These are phyloP conservation scores for Pseudolycoriella hygida DNA, from an alignment of 2,888 invertebrate species.

Conservation along the genomic window DNA sequence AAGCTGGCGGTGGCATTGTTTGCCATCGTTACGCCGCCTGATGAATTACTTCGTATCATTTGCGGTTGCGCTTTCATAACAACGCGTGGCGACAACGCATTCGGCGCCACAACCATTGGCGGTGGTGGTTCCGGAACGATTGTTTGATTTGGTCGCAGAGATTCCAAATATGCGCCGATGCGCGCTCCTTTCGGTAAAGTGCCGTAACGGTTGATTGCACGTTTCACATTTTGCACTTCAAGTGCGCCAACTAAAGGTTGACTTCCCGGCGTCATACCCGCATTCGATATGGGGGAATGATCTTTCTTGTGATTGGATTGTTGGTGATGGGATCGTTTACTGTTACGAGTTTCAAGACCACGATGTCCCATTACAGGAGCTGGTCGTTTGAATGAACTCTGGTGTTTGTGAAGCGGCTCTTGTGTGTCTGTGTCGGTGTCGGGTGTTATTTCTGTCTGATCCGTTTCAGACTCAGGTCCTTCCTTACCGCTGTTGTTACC, in stretches of 20 bases:
- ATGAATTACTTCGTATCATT: slow-evolving; percentile 81
- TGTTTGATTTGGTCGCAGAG: slow-evolving; percentile 38
- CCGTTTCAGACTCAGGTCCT: slow-evolving; percentile 43
- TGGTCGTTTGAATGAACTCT: slow-evolving; percentile 35
- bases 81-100: slow-evolving; percentile 31
- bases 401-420: slow-evolving; percentile 26
- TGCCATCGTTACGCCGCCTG: slow-evolving; percentile 57
- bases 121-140: slow-evolving; percentile 14
- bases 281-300: neutral
- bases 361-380: slow-evolving; percentile 41
- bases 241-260: slow-evolving; percentile 68
- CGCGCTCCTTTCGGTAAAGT: slow-evolving; percentile 92
- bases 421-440: slow-evolving; percentile 47
- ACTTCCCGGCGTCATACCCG: neutral
- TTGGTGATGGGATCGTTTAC: slow-evolving; percentile 30
- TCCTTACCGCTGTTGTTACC: neutral
- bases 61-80: slow-evolving; percentile 50
- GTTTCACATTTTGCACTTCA: slow-evolving; percentile 88
- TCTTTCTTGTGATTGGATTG: slow-evolving; percentile 9
- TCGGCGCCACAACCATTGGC: slow-evolving; percentile 10
- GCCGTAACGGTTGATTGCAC: slow-evolving; percentile 88
- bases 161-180: slow-evolving; percentile 91
- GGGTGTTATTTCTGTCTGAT: slow-evolving; percentile 48
- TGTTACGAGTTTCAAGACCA: slow-evolving; percentile 40
- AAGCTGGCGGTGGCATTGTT: slow-evolving; percentile 41